A percentile compares a stretch with the other conserved stretches of the same genome.
phyloP scores from a whole-genome alignment of 2,888 invertebrate species.

The Bhutanitis thaidina region DNA sequence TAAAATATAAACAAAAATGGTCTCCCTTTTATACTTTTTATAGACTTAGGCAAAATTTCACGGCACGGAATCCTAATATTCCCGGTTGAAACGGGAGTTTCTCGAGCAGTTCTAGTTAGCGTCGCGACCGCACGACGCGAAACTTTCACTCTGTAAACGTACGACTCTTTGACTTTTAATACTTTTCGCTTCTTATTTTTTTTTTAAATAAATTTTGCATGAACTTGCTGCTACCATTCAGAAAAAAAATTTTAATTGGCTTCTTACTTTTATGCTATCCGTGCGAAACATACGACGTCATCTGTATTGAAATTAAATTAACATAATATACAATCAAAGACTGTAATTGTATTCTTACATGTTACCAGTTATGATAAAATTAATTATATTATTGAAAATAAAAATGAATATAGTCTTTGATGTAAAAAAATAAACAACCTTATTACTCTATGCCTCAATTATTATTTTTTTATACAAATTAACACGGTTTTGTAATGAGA shows the following conservation, averaged over 20 bases:
- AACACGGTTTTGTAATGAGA: too few species aligned
- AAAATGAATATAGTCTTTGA: too few species aligned
- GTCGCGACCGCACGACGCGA: conserved; percentile 1
- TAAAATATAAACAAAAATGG: neutral
- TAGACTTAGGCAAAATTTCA: conserved; percentile 3
- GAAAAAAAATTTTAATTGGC: too few species aligned
- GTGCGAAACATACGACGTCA: conserved; percentile 10
- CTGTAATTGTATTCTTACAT: neutral
- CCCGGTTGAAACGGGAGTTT: conserved; percentile 3
- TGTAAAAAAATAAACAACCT: too few species aligned
- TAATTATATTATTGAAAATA: neutral
- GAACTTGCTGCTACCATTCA: too few species aligned
- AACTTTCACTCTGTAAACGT: conserved; percentile 10
- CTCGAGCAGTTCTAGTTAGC: conserved; percentile 7
- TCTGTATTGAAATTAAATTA: neutral
- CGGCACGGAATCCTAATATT: conserved; percentile 12
- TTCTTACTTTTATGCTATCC: neutral
- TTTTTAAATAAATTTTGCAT: too few species aligned
- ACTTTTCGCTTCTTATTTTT: neutral
- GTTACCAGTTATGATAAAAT: too few species aligned
- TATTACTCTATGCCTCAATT: too few species aligned
- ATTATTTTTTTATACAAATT: too few species aligned
- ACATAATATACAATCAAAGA: neutral
- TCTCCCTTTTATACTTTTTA: neutral
- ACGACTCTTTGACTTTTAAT: neutral